Evolutionary conservation across 2,113 vertebrate species (phyloP), one percentile per base, ranked within the genome.

Genomic region (Muntiacus muntjak): DNA sequence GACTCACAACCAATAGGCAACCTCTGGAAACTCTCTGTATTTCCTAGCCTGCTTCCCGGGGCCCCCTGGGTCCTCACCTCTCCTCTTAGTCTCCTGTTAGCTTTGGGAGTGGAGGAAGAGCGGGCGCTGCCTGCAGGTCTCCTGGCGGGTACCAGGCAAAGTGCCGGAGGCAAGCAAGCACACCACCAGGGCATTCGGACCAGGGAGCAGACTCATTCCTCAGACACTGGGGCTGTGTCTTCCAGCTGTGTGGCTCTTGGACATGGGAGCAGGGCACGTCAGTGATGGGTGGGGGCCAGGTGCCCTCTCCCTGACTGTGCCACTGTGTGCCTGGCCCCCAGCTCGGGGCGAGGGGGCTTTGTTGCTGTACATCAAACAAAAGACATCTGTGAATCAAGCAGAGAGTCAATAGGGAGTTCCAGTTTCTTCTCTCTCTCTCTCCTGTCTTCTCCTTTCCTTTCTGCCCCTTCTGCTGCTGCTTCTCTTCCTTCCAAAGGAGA

Each of bases 211-310:
- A 95, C 84, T 57, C 81, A 96, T 62, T 50, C 57, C 64, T 50
- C 88, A 85, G 43, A 96, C 84, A 85, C 52, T 95, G 76, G 28
- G 64, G 71, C 81, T 92, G 92, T 98, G 94, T 95, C 71, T 74
- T 47, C 36, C 89, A 40, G 26, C 11, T 78, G 87, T 26, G 25
- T 40, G 57, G 92, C 83, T 57, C 45, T 74, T 16, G 10, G 62
- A 54, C 10, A 33, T 25, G 0, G 1, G 33, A 62, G 57, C 55
- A 10, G 3, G 81, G 14, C 81, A 55, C 0, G 0, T 94, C 82
- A 50, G 47, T 23, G 85, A 94, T 21, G 55, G 67, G 50, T 3
- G 1, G 67, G 26, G n/a, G 30, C 40, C 94, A 94, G 91, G 93
- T 28, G 43, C 52, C 93, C 58, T 67, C 25, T 57, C 45, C 57